phyloP scores from a whole-genome alignment of 2,797 vertebrate genomes.

The Paratrypauchen microcephalus region DNA sequence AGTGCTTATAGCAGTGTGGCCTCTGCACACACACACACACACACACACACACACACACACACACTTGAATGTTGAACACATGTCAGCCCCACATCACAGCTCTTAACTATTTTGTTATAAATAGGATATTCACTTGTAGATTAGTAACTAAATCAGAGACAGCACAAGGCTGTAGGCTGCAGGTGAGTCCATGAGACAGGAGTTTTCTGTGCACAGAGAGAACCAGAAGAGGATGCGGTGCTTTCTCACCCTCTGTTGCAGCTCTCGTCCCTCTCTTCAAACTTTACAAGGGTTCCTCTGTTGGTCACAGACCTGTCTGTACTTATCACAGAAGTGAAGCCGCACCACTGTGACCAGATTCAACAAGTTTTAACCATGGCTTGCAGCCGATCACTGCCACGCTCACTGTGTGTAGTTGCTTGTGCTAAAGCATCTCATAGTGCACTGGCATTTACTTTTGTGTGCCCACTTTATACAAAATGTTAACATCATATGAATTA shows the following conservation, averaged over 20 bases:
- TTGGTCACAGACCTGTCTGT: background rate
- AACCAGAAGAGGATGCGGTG: too few relatives aligned
- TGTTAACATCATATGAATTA: background rate
- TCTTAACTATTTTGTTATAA: background rate
- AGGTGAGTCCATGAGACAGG: background rate
- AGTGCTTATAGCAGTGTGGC: constrained; percentile 79
- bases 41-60: constrained; percentile 12
- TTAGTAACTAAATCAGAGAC: background rate
- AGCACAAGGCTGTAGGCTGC: background rate
- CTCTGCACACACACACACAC: constrained; percentile 59
- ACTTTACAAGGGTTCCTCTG: background rate
- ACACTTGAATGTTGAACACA: background rate
- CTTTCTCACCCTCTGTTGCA: too few relatives aligned
- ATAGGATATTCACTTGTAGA: background rate
- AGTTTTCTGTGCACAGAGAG: too few relatives aligned
- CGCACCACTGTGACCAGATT: background rate
- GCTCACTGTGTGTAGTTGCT: too few relatives aligned
- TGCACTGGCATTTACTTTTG: background rate
- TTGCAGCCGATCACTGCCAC: too few relatives aligned
- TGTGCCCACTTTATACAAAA: background rate
- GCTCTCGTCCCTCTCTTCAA: background rate
- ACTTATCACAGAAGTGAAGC: background rate
- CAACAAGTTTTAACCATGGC: too few relatives aligned
- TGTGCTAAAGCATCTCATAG: background rate
- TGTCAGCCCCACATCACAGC: background rate